Base-by-base conservation (phyloP, 2,888 invertebrate genomes). In the Conus canariensis region DNA sequence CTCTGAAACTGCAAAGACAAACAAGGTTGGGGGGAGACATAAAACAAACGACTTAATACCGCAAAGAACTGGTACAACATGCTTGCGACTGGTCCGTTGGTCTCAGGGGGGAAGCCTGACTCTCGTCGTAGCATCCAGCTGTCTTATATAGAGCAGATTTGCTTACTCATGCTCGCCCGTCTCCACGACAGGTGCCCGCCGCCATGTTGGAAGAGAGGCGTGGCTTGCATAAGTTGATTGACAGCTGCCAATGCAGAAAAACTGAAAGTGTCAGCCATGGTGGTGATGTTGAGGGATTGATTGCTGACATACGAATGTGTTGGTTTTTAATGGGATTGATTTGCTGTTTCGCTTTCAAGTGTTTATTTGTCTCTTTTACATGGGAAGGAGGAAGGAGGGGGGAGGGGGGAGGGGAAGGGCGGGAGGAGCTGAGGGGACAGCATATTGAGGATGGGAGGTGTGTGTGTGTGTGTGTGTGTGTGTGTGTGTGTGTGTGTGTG, bases 81-180 rank as follows among this genome's bases (percentile, higher is more conserved):
- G 77, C 8, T 77, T 77, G 77, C 77, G 9, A 12, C 30, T 77
- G 77, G 30, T 77, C 16, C 19, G 8, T 9, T 10, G 30, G 30
- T 30, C 77, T 77, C 70, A 70, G 70, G 70, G 30, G 16, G 77
- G 77, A 77, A 77, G 74, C 30, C 77, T 77, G 77, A 25, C 77
- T 30, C 0, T 0, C 10, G 16, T 30, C 10, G 9, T 0, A 16
- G 16, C 10, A 8, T 5, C 12, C 77, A 25, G 12, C 9, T 8
- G 9, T 4, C 16, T 77, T 77, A 30, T 77, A 77, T 77, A 77
- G 77, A 4, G 12, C 10, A 30, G 12, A 14, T 30, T 30, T 30
- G 77, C 77, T 77, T 77, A 30, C 12, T 30, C 77, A 77, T 77
- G 9, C 30, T 8, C 10, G 22, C 16, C 70, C 60, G 6, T 16